Conservation (phyloP, 1,140 invertebrate genomes). For the Zeugodacus cucurbitae region DNA sequence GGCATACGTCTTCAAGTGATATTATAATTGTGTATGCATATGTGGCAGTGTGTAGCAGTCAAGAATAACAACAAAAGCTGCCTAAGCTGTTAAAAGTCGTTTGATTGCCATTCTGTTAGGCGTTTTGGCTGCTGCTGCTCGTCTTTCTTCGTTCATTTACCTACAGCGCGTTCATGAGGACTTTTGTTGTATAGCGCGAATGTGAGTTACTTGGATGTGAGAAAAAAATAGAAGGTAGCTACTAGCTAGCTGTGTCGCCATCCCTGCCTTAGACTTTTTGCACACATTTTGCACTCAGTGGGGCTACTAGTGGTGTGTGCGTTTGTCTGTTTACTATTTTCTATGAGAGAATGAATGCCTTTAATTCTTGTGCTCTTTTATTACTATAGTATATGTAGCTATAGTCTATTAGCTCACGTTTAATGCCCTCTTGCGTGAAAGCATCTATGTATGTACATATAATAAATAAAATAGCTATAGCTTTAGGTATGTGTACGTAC, state of each 20-base stretch:
- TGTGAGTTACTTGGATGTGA: conserved; percentile 57
- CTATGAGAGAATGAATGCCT: not conserved
- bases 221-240: conserved; percentile 40
- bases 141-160: conserved; percentile 7
- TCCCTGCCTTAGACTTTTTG: not conserved
- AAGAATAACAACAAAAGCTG: not conserved
- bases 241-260: not conserved
- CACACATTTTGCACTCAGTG: not conserved
- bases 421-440: not conserved
- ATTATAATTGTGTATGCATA: not conserved
- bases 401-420: not conserved
- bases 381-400: not conserved
- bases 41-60: not conserved
- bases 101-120: not conserved
- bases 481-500: too few species aligned
- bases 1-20: not conserved
- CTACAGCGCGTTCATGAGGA: conserved; percentile 47
- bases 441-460: too few species aligned
- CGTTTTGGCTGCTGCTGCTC: not conserved
- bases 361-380: not conserved
- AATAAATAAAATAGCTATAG: too few species aligned
- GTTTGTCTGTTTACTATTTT: not conserved
- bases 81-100: not conserved
- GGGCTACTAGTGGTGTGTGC: not conserved
- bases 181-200: conserved; percentile 62